Conservation (phyloP, 64 coral and sea anemone genomes). For the Trachythela sp. region DNA sequence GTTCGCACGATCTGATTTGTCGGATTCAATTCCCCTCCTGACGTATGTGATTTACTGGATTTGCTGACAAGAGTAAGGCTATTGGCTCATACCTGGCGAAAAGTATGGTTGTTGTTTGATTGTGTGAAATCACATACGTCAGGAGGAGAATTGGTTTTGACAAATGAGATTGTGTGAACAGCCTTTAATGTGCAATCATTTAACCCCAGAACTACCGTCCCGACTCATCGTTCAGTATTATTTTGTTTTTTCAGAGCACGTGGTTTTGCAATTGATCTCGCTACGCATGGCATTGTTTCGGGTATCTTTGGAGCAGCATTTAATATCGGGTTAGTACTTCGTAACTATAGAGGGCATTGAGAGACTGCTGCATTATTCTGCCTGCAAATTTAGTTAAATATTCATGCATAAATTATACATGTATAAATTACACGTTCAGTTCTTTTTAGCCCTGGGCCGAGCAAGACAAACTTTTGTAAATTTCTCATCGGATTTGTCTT, state of each 20-base stretch:
- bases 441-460: too few species aligned
- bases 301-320: not conserved
- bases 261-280: not conserved
- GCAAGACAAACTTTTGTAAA: too few species aligned
- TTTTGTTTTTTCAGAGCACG: not conserved
- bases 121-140: too few species aligned
- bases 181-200: not conserved
- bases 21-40: not conserved
- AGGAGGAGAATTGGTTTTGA: too few species aligned
- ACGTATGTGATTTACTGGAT: not conserved
- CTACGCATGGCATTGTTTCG: not conserved
- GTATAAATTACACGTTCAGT: not conserved
- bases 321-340: slow-evolving; percentile 5
- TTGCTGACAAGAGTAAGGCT: too few species aligned
- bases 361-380: too few species aligned
- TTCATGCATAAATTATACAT: not conserved
- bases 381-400: too few species aligned
- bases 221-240: not conserved
- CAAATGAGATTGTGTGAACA: not conserved
- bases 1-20: too few species aligned
- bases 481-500: too few species aligned
- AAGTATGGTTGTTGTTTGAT: too few species aligned
- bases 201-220: not conserved
- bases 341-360: too few species aligned
- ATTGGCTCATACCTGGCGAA: too few species aligned